Evolutionary conservation across 2,113 vertebrate genomes (phyloP), one percentile per base, ranked within the genome.

Genomic region (Embiotoca jacksoni): DNA sequence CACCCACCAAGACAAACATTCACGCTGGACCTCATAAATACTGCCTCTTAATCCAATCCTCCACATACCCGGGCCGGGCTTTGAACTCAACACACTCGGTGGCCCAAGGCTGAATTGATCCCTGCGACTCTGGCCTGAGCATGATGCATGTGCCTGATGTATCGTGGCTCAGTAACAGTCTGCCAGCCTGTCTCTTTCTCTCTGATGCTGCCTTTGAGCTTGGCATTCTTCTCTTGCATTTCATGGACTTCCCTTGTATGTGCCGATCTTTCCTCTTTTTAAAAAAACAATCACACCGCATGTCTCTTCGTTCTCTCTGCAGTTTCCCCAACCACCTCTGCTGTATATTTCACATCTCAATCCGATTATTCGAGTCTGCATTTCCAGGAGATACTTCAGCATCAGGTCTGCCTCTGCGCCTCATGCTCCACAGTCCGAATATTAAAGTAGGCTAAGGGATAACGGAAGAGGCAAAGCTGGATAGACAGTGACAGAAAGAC

Each of bases 401-500:
- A 56, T 55, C 32, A 64, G 62, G 53, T 60, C 62, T 64, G 33
- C 71, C 68, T 30, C 13, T 50, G 41, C 70, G 75, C 83, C 74
- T 84, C 77, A 80, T 76, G 78, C 64, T 62, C 63, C 73, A 64
- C 72, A 47, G 80, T 80, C 72, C 32, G 55, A 87, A 90, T 88
- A 72, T 85, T 84, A 92, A 92, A 92, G 85, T 85, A 88, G 92
- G 90, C 82, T 91, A 80, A 36, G 66, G 85, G 60, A 80, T 86
- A 87, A 54, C 64, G 60, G 46, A 75, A 81, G 77, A 89, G 82
- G 76, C 78, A 78, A 46, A 53, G 65, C 64, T 37, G 78, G 89
- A 91, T 84, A 91, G 91, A 89, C 70, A 84, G 80, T 89, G 91
- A 92, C 89, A 90, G 88, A 88, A 92, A 93, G 92, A 96, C 93